Base-by-base conservation (phyloP, 2,888 invertebrate species). In the Drosophila kokeensis region DNA sequence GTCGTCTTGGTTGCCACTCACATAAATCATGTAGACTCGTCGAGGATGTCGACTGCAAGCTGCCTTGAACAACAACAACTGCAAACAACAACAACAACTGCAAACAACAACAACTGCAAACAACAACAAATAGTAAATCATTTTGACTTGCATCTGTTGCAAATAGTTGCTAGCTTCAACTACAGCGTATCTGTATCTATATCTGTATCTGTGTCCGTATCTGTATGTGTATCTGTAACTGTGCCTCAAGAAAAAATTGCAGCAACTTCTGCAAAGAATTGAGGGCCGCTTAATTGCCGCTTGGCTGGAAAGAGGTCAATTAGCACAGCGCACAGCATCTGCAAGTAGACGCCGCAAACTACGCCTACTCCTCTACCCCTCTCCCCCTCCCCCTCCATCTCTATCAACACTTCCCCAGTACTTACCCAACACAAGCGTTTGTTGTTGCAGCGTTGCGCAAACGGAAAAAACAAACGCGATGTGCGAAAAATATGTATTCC, bases 261-360 rank as follows among this genome's bases (percentile, higher is more conserved):
- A 48, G 52, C 59, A 62, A 53, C 69, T 73, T 45, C 73, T 59
- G 65, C 75, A 73, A 80, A 79, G 76, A 76, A 76, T 82, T 59
- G 86, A 86, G 86, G 83, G 83, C 86, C 87, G 69, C 80, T 76
- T 86, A 87, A 87, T 87, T 87, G 88, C 89, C 89, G 89, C 89
- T 87, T 89, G 76, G 87, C 73, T 88, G 89, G 76, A 89, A 89
- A 89, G 89, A 83, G 89, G 89, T 89, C 89, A 89, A 89, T 89
- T 89, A 87, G 81, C 88, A 81, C 45, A 83, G 82, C 63, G 15
- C 45, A 45, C 24, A 73, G 70, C 80, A 77, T 71, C 71, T 52
- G 67, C 53, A 58, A 40, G 29, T 49, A 50, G n/a, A 57, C 57
- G 13, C n/a, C 4, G 45, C 21, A 42, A 42, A 5, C 11, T 2